Evolutionary conservation across 30 jellyfish, hydroid and myxozoan genomes (phyloP).

Genomic region (Mastigias papua): DNA sequence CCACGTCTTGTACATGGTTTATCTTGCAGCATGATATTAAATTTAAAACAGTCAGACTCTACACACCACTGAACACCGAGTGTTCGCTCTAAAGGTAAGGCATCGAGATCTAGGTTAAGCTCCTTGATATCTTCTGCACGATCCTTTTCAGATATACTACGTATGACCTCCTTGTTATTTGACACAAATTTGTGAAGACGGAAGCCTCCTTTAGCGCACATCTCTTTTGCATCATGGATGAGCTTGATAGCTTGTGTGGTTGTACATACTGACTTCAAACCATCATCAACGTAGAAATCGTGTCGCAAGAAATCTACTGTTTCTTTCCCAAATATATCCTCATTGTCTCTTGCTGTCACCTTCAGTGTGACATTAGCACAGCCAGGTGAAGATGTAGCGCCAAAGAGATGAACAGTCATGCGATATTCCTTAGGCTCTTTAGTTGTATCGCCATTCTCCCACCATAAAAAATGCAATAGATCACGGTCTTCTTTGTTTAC

Average conservation of each 20-base stretch:
- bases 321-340: conserved; percentile 7
- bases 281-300: conserved; percentile 66
- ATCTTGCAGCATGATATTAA: conserved; percentile 2
- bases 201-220: conserved; percentile 40
- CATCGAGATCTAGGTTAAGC: conserved; percentile 19
- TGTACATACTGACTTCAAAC: conserved; percentile 27
- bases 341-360: conserved; percentile 54
- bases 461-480: conserved; percentile 64
- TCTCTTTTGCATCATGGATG: neutral
- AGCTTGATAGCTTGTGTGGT: conserved; percentile 25
- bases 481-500: conserved; percentile 45
- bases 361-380: conserved; percentile 61
- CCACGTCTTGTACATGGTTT: neutral
- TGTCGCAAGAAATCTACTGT: conserved; percentile 9
- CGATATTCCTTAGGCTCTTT: conserved; percentile 17
- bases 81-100: conserved; percentile 58
- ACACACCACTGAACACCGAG: conserved; percentile 66
- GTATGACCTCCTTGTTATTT: conserved; percentile 27
- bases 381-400: conserved; percentile 55
- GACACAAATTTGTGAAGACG: conserved; percentile 41
- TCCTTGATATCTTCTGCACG: conserved; percentile 49
- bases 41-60: conserved; percentile 35
- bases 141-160: conserved; percentile 41
- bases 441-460: conserved; percentile 37
- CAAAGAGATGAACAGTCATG: conserved; percentile 72